Base-by-base conservation (phyloP, 2,113 vertebrate genomes). In the Perca schrenkii region DNA sequence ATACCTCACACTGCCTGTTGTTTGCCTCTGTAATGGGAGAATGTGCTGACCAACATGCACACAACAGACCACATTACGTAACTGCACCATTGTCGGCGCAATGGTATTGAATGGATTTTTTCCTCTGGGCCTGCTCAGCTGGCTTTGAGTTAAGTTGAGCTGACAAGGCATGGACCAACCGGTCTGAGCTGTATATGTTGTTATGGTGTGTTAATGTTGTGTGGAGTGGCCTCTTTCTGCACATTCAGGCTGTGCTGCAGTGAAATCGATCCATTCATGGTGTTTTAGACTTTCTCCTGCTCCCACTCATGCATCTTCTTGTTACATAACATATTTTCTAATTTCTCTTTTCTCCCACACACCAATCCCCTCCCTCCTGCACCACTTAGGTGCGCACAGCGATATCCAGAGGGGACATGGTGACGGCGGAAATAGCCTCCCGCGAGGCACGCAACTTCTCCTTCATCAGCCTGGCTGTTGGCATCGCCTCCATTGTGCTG, bases 401-500 rank as follows among this genome's bases (percentile, higher is more conserved):
- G 1, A 92, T 98, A 73, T 96, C 97, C 65, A 95, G 97, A 47
- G 97, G 97, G 21, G 97, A 98, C 94, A 96, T 98, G 94, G 97
- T 98, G 85, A 96, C 97, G 0, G 97, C 97, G 0, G 97, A 98
- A 92, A 98, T 98, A 53, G 97, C 97, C 3, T 98, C 97, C 0
- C 96, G 97, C 0, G 97, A 98, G 89, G 97, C 97, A 0, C 96
- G 97, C 58, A 98, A 98, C 93, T 98, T 98, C 96, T 98, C 97
- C 90, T 98, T 98, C 96, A 98, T 98, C 94, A 98, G 97, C 90
- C 89, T 98, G 93, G 97, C 97, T 0, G 97, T 98, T 65, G 97
- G 97, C 90, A 98, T 98, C 34, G 97, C 97, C 54, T 97, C 97
- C 89, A 97, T 98, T 80, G 97, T 98, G 82, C 95, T 98, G 71